Percentiles rank a stretch among this genome's conserved stretches.
These are phyloP conservation scores for Dreissena rostriformis DNA, from an alignment of 1,140 invertebrate species.

Conservation along the genomic window DNA sequence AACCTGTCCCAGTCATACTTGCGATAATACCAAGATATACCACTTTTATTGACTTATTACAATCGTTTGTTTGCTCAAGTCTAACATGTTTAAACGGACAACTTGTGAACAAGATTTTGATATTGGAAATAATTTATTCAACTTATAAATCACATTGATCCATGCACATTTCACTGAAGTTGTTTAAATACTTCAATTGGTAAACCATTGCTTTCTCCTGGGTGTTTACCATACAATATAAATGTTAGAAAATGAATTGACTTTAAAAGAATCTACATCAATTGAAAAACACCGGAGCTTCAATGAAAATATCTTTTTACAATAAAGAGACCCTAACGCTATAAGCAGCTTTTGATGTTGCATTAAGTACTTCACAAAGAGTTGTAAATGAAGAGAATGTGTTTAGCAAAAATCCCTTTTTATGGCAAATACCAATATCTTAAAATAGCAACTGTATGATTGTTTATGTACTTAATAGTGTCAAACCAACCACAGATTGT, in stretches of 20 bases:
- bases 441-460: too few species aligned
- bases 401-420: too few species aligned
- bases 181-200: conserved; percentile 4
- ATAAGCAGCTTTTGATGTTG: too few species aligned
- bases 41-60: conserved; percentile 13
- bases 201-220: background rate
- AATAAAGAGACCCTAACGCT: background rate
- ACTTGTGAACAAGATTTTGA: background rate
- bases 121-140: conserved; percentile 2
- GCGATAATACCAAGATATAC: background rate
- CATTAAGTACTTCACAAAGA: too few species aligned
- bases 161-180: background rate
- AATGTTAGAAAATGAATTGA: background rate
- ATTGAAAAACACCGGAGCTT: background rate
- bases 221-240: background rate
- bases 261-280: background rate
- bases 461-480: too few species aligned
- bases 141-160: background rate
- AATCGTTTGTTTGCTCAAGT: conserved; percentile 9
- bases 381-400: too few species aligned
- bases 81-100: background rate
- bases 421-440: too few species aligned
- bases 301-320: conserved; percentile 5
- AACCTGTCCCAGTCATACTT: background rate
- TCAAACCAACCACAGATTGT: too few species aligned